A percentile compares a stretch with the other conserved stretches of the same genome.
phyloP scores from a whole-genome alignment of 2,113 vertebrate genomes.

The Coracopsis vasa region DNA sequence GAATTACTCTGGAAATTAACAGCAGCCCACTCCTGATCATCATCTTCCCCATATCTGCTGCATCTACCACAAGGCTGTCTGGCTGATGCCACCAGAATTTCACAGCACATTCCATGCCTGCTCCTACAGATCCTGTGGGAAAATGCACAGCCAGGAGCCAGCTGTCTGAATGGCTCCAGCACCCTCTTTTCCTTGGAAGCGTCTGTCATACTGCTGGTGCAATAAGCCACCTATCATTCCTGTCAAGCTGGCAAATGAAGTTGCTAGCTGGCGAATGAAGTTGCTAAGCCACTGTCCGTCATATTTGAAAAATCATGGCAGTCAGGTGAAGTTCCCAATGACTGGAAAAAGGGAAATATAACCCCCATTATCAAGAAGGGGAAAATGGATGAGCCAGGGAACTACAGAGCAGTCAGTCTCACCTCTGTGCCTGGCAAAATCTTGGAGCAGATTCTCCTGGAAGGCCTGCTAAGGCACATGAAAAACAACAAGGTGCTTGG shows the following conservation, averaged over 20 bases:
- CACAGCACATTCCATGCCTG: background rate
- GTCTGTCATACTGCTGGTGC: background rate
- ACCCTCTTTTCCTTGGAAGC: background rate
- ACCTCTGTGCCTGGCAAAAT: too few relatives aligned
- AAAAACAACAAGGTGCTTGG: too few relatives aligned
- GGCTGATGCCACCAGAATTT: constrained; percentile 17
- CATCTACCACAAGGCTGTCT: background rate
- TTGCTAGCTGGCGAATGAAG: too few relatives aligned
- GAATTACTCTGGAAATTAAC: background rate
- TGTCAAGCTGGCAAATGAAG: too few relatives aligned
- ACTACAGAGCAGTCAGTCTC: too few relatives aligned
- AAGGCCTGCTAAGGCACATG: too few relatives aligned
- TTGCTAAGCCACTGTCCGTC: too few relatives aligned
- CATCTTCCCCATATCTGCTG: background rate
- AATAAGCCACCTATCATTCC: background rate
- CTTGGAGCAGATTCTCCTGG: too few relatives aligned
- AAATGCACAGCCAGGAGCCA: constrained; percentile 6
- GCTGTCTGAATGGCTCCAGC: background rate
- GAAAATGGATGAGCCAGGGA: too few relatives aligned
- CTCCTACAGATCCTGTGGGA: constrained; percentile 8
- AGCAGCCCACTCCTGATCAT: background rate
- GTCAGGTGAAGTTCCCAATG: fast-evolving
- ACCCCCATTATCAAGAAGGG: too few relatives aligned
- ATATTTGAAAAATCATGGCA: too few relatives aligned
- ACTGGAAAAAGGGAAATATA: too few relatives aligned